These are phyloP conservation scores for Melipona quadrifasciata DNA, from an alignment of 1,140 invertebrate genomes.

Conservation along the genomic window DNA sequence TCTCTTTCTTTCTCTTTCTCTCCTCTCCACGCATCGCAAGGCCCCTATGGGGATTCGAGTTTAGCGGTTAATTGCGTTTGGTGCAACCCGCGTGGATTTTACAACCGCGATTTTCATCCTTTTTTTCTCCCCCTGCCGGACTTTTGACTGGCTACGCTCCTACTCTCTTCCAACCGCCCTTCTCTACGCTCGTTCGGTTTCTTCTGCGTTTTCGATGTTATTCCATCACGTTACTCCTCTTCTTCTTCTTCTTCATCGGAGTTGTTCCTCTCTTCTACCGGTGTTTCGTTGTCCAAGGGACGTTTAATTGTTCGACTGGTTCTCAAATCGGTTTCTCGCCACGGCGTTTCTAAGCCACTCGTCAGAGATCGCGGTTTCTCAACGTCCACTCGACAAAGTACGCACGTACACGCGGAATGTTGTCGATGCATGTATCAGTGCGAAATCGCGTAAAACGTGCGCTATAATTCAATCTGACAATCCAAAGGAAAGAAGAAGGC, in stretches of 20 bases:
- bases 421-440: no score
- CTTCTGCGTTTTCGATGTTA: slow-evolving; percentile 28
- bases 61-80: slow-evolving; percentile 80
- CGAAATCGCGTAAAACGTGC: no score
- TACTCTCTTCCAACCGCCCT: slow-evolving; percentile 54
- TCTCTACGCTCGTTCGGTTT: slow-evolving; percentile 49
- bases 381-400: no score
- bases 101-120: slow-evolving; percentile 78
- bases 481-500: no score
- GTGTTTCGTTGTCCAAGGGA: slow-evolving; percentile 62
- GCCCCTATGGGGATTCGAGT: slow-evolving; percentile 77
- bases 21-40: slow-evolving; percentile 59
- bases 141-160: slow-evolving; percentile 58
- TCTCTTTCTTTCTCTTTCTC: slow-evolving; percentile 20
- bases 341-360: slow-evolving; percentile 54
- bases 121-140: slow-evolving; percentile 69
- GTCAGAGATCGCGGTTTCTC: not conserved
- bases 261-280: slow-evolving; percentile 48
- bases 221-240: not conserved
- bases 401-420: no score
- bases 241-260: slow-evolving; percentile 54
- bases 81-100: slow-evolving; percentile 79
- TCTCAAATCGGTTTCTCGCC: slow-evolving; percentile 70
- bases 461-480: no score
- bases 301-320: slow-evolving; percentile 75